Percentiles rank a stretch among this genome's conserved stretches.
Conservation (phyloP, 1,140 invertebrate genomes). For the Trachymyrmex cornetzi region DNA sequence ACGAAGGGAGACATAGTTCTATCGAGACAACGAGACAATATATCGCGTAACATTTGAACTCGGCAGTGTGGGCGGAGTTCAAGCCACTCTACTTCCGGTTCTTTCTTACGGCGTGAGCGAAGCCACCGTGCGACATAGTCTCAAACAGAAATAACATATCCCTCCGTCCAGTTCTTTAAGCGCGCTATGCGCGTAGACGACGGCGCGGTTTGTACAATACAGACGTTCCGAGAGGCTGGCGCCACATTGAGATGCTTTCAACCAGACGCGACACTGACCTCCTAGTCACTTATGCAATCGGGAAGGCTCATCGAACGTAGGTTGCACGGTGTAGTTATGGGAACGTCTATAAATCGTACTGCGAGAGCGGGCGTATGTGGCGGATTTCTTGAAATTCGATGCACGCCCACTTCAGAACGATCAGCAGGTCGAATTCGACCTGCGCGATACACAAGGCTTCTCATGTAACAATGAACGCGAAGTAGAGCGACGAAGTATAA, state of each 20-base stretch:
- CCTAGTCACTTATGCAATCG: slow-evolving; percentile 73
- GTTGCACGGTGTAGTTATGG: slow-evolving; percentile 62
- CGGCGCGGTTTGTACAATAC: slow-evolving; percentile 29
- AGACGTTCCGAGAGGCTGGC: slow-evolving; percentile 59
- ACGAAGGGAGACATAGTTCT: neutral
- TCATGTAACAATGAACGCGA: slow-evolving; percentile 6
- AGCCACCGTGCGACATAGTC: neutral
- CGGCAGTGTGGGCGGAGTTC: slow-evolving; percentile 13
- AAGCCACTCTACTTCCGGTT: slow-evolving; percentile 56
- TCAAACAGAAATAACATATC: slow-evolving; percentile 42
- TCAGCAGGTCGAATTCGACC: slow-evolving; percentile 11
- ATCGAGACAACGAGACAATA: slow-evolving; percentile 37
- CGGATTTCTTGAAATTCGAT: slow-evolving; percentile 61
- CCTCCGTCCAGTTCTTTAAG: neutral
- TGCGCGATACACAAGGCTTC: slow-evolving; percentile 11
- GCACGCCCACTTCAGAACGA: slow-evolving; percentile 58
- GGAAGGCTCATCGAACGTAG: slow-evolving; percentile 68
- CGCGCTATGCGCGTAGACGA: slow-evolving; percentile 17
- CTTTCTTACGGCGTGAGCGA: slow-evolving; percentile 53
- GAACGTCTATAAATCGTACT: slow-evolving; percentile 65
- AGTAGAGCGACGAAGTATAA: neutral
- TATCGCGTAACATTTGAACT: slow-evolving; percentile 54
- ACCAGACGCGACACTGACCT: slow-evolving; percentile 67
- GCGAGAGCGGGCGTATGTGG: slow-evolving; percentile 46
- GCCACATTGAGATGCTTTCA: slow-evolving; percentile 62